A percentile compares a stretch with the other conserved stretches of the same genome.
phyloP scores from a whole-genome alignment of 2,113 vertebrate genomes.

The Epinephelus cyanopodus region DNA sequence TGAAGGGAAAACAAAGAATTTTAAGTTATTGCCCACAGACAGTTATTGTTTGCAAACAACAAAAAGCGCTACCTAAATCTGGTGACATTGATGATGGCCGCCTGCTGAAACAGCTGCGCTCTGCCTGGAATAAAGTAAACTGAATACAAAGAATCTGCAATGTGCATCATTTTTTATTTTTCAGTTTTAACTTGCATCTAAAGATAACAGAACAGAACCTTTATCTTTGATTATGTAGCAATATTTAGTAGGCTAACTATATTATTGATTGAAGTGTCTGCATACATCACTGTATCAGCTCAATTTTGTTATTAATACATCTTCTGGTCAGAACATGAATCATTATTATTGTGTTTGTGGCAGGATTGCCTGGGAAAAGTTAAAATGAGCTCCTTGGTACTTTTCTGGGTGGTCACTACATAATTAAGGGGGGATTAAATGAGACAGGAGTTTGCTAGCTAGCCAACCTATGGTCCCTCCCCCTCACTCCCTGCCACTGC shows the following conservation, averaged over 20 bases:
- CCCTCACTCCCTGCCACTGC: no score
- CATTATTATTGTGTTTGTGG: no score
- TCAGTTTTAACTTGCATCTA: conserved; percentile 1
- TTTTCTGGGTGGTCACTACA: neutral
- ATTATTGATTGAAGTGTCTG: neutral
- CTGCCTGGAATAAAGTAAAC: conserved; percentile 8
- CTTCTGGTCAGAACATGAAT: neutral
- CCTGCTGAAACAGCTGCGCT: conserved; percentile 57
- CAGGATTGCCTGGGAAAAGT: neutral
- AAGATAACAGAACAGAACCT: neutral
- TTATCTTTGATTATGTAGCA: neutral
- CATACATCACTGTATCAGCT: neutral
- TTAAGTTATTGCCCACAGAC: conserved; percentile 23
- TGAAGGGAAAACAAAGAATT: conserved; percentile 5
- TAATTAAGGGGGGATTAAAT: no score
- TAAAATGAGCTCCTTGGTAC: neutral
- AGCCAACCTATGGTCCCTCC: no score
- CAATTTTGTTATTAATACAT: neutral
- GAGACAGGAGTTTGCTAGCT: no score
- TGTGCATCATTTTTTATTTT: conserved; percentile 19
- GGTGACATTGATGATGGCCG: conserved; percentile 32
- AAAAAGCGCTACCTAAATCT: conserved; percentile 21
- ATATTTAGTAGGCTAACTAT: neutral
- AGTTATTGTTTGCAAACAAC: conserved; percentile 42
- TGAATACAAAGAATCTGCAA: conserved; percentile 27